Conservation (phyloP, 2,113 vertebrate species). For the Natator depressus region DNA sequence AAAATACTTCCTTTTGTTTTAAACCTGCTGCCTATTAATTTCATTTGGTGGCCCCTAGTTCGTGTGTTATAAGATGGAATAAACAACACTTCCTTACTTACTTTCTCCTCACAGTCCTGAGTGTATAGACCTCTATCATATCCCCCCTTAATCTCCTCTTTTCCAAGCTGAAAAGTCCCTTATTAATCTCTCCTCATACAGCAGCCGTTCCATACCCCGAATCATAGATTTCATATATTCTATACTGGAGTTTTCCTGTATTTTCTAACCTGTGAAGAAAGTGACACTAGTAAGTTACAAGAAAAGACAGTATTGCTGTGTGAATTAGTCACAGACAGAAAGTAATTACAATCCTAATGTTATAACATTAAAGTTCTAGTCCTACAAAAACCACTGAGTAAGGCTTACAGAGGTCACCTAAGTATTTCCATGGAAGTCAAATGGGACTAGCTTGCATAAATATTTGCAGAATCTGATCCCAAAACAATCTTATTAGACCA, state of each 20-base stretch:
- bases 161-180: too few relatives aligned
- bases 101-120: too few relatives aligned
- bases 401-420: background rate
- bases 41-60: too few relatives aligned
- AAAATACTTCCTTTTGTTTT: too few relatives aligned
- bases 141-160: too few relatives aligned
- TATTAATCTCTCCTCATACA: too few relatives aligned
- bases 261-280: background rate
- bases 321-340: background rate
- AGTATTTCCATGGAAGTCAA: background rate
- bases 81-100: too few relatives aligned
- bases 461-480: background rate
- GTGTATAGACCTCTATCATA: too few relatives aligned
- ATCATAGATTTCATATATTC: background rate
- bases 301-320: background rate
- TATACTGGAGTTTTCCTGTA: background rate
- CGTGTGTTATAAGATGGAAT: too few relatives aligned
- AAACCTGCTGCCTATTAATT: too few relatives aligned
- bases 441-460: background rate
- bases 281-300: background rate
- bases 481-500: background rate
- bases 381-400: background rate
- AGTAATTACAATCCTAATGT: background rate
- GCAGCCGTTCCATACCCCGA: too few relatives aligned
- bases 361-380: conserved; percentile 28